Evolutionary conservation across 1,140 invertebrate species (phyloP).

Genomic region (Grapholita molesta): DNA sequence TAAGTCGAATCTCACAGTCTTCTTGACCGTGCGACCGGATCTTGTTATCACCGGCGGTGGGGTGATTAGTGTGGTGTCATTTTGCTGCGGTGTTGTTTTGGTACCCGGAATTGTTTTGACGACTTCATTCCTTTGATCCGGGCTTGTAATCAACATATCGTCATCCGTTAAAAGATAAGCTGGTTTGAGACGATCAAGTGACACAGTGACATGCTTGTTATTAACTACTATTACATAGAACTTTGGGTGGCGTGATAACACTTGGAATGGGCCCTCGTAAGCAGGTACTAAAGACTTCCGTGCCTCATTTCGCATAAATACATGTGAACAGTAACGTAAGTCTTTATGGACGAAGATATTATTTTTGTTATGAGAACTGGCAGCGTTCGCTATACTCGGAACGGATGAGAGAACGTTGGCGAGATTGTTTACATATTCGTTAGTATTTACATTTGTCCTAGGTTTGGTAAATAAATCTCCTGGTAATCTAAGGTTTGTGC

Average conservation of each 20-base stretch:
- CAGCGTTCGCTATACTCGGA: too few relatives aligned
- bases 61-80: background rate
- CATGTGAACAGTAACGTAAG: too few relatives aligned
- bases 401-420: too few relatives aligned
- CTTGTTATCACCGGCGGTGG: background rate
- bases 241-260: background rate
- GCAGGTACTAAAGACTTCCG: background rate
- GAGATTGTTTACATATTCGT: too few relatives aligned
- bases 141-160: background rate
- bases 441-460: too few relatives aligned
- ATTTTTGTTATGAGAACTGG: too few relatives aligned
- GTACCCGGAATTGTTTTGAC: background rate
- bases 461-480: too few relatives aligned
- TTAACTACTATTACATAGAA: background rate
- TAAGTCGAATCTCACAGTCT: background rate
- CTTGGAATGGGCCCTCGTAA: background rate
- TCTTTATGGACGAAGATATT: too few relatives aligned
- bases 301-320: too few relatives aligned
- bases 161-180: background rate
- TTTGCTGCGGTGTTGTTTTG: background rate
- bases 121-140: background rate
- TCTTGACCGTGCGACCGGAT: background rate
- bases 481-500: too few relatives aligned
- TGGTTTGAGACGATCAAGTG: background rate
- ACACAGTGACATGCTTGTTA: background rate